Conservation (phyloP, 2,797 vertebrate genomes). For the Ctenopoma kingsleyae region DNA sequence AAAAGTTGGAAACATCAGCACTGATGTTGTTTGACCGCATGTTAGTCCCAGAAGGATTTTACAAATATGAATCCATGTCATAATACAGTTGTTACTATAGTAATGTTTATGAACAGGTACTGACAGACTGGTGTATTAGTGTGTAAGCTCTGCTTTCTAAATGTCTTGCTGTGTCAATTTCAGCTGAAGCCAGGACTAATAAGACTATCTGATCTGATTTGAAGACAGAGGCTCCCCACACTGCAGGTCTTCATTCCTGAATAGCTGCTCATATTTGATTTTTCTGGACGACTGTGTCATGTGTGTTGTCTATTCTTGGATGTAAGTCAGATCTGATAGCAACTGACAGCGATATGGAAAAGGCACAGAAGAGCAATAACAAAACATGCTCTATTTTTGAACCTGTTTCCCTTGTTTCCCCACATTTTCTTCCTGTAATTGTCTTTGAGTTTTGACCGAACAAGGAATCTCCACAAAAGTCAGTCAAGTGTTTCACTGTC, state of each 20-base stretch:
- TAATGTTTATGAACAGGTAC: conserved; percentile 17
- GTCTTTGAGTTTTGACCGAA: conserved; percentile 18
- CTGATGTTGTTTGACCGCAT: neutral
- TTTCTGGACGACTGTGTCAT: conserved; percentile 20
- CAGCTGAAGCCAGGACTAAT: conserved; percentile 42
- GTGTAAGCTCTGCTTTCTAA: conserved; percentile 12
- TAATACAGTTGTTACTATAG: conserved; percentile 19
- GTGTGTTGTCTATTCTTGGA: conserved; percentile 36
- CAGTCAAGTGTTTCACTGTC: neutral
- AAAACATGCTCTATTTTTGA: conserved; percentile 13
- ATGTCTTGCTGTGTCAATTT: conserved; percentile 2
- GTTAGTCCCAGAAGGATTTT: neutral
- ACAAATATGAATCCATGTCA: conserved; percentile 3
- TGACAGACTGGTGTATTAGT: conserved; percentile 25
- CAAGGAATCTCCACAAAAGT: neutral
- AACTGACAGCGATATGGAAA: conserved; percentile 22
- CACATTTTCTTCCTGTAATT: neutral
- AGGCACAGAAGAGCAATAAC: conserved; percentile 12
- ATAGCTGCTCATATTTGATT: conserved; percentile 48
- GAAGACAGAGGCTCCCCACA: conserved; percentile 38
- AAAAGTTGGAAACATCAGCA: too few relatives aligned
- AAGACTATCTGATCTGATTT: conserved; percentile 49
- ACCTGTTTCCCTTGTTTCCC: neutral
- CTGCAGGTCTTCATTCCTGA: conserved; percentile 34
- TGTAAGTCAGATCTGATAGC: conserved; percentile 33